Evolutionary conservation across 2,797 vertebrate genomes (phyloP).

Genomic region (Lacerta bilineata): DNA sequence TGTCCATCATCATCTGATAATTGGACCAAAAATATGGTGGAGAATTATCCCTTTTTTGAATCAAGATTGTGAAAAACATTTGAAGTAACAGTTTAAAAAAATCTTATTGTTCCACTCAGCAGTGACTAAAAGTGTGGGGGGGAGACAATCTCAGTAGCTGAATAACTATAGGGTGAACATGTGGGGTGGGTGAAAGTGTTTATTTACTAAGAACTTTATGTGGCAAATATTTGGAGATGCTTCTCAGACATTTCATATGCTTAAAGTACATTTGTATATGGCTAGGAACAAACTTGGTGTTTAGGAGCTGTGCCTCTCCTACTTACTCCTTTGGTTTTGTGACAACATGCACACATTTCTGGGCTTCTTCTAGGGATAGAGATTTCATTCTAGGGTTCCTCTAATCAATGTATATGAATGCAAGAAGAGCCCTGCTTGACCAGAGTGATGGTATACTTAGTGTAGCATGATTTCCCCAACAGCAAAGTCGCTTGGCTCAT

Average conservation of each 20-base stretch:
- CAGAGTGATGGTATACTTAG: background rate
- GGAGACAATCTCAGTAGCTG: slow-evolving; percentile 60
- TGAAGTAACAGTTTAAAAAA: slow-evolving; percentile 75
- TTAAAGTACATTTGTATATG: slow-evolving; percentile 4
- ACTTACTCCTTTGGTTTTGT: background rate
- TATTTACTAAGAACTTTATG: slow-evolving; percentile 33
- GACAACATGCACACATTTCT: background rate
- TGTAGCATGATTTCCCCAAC: background rate
- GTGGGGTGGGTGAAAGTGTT: background rate
- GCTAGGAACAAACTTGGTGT: background rate
- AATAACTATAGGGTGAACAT: slow-evolving; percentile 46
- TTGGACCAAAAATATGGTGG: slow-evolving; percentile 81
- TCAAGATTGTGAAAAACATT: slow-evolving; percentile 81
- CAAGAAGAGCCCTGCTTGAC: background rate
- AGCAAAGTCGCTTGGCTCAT: background rate
- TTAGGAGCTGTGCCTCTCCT: background rate
- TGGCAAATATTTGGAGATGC: slow-evolving; percentile 46
- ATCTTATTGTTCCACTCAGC: slow-evolving; percentile 74
- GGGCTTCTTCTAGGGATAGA: background rate
- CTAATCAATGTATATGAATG: background rate
- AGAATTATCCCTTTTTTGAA: slow-evolving; percentile 81
- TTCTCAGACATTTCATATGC: slow-evolving; percentile 25
- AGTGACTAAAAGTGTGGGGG: slow-evolving; percentile 25
- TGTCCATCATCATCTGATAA: slow-evolving; percentile 90
- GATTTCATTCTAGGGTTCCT: background rate